Conservation (phyloP, 2,797 vertebrate species). For the Nannoperca australis region DNA sequence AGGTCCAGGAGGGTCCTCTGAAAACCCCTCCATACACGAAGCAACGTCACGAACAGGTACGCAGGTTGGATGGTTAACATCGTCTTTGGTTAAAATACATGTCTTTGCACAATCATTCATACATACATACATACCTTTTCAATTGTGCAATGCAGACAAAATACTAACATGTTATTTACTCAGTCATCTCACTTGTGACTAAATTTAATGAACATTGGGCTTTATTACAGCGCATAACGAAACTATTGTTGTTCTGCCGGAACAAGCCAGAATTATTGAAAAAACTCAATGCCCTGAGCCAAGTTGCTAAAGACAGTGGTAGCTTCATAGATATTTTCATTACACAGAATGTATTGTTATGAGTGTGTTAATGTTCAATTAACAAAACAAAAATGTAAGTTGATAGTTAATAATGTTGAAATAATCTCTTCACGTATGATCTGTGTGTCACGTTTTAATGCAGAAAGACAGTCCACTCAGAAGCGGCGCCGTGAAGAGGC, state of each 20-base stretch:
- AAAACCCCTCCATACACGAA: constrained; percentile 58
- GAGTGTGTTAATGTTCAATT: not conserved
- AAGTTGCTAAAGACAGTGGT: not conserved
- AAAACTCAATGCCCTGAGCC: not conserved
- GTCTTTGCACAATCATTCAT: not conserved
- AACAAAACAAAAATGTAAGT: not conserved
- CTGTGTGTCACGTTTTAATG: constrained; percentile 11
- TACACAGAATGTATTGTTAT: not conserved
- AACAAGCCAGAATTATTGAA: not conserved
- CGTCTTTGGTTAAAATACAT: not conserved
- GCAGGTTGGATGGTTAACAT: not conserved
- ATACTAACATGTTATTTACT: not conserved
- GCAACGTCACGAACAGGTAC: constrained; percentile 71
- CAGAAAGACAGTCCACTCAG: constrained; percentile 83
- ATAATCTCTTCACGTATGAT: fast-evolving
- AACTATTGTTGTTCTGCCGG: not conserved
- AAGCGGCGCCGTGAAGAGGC: constrained; percentile 89
- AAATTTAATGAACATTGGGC: constrained; percentile 6
- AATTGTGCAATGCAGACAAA: not conserved
- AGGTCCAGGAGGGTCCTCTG: constrained; percentile 74
- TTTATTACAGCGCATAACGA: not conserved
- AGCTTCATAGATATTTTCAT: not conserved
- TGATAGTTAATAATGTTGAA: not conserved
- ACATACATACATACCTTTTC: not conserved
- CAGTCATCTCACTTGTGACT: not conserved